These are phyloP conservation scores for Ciconia maguari DNA, from an alignment of 2,113 vertebrate species.

Conservation along the genomic window DNA sequence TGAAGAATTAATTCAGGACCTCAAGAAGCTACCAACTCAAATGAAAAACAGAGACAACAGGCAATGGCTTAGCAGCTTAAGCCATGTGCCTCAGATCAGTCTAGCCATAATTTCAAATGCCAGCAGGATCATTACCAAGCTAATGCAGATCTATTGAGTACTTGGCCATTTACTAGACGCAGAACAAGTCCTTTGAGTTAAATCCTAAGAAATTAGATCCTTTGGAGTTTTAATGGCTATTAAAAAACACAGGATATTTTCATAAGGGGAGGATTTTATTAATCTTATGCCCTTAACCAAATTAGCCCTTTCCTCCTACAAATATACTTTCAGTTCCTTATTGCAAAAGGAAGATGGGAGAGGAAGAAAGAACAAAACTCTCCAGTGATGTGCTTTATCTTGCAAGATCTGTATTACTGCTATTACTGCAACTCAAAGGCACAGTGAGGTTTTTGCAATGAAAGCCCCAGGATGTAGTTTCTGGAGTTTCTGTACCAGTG, in stretches of 20 bases:
- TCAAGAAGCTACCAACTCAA: conserved; percentile 33
- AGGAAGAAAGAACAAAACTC: not conserved
- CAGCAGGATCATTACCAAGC: not conserved
- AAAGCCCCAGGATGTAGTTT: not conserved
- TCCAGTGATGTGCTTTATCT: not conserved
- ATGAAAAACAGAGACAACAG: conserved; percentile 39
- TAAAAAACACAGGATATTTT: conserved; percentile 18
- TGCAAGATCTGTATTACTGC: not conserved
- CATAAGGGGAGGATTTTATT: not conserved
- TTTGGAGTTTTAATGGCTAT: not conserved
- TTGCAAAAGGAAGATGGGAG: not conserved
- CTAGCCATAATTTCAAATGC: conserved; percentile 6
- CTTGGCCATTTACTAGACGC: not conserved
- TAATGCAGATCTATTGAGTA: conserved; percentile 36
- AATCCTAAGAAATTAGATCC: not conserved
- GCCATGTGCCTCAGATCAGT: not conserved
- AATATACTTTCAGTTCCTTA: not conserved
- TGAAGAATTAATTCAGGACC: conserved; percentile 7
- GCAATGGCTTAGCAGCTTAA: not conserved
- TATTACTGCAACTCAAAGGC: not conserved
- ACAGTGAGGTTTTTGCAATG: not conserved
- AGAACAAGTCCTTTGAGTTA: not conserved
- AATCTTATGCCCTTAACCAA: not conserved
- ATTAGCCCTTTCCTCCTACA: not conserved
- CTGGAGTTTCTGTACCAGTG: not conserved